A percentile compares a stretch with the other conserved stretches of the same genome.
These are phyloP conservation scores for Melieria picta DNA, from an alignment of 2,888 invertebrate species.

Conservation along the genomic window DNA sequence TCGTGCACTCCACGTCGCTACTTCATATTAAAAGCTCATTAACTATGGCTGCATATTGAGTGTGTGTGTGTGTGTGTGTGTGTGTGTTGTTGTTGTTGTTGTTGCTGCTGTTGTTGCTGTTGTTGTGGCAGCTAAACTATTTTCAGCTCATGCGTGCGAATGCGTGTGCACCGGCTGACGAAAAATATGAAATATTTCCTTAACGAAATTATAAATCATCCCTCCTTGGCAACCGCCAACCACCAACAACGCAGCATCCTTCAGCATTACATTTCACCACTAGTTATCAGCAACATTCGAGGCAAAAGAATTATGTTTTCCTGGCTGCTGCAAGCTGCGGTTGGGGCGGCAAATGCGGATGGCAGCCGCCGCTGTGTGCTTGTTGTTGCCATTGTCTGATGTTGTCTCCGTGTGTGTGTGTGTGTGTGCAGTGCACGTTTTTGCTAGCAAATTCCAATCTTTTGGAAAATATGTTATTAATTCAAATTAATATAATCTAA, in stretches of 20 bases:
- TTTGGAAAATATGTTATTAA: conserved; percentile 61
- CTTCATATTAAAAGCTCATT: conserved; percentile 25
- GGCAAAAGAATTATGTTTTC: too few relatives aligned
- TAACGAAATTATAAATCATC: conserved; percentile 34
- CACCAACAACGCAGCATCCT: neutral
- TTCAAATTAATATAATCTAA: conserved; percentile 61
- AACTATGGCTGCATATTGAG: conserved; percentile 5
- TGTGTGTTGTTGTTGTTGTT: too few relatives aligned
- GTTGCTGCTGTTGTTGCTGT: too few relatives aligned
- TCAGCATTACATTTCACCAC: too few relatives aligned
- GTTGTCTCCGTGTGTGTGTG: neutral
- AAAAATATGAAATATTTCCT: conserved; percentile 27
- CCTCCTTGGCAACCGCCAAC: neutral
- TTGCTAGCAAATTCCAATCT: conserved; percentile 44
- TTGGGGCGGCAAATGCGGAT: too few relatives aligned
- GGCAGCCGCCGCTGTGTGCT: neutral
- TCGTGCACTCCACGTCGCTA: too few relatives aligned
- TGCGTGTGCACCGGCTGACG: neutral
- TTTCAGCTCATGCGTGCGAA: neutral
- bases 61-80: too few relatives aligned
- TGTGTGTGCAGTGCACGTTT: conserved; percentile 22
- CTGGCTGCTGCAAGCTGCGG: too few relatives aligned
- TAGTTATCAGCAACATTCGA: too few relatives aligned
- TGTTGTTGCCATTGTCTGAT: neutral
- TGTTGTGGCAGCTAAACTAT: neutral